Conservation (phyloP, 23 tunicate genomes). For the Oikopleura dioica region DNA sequence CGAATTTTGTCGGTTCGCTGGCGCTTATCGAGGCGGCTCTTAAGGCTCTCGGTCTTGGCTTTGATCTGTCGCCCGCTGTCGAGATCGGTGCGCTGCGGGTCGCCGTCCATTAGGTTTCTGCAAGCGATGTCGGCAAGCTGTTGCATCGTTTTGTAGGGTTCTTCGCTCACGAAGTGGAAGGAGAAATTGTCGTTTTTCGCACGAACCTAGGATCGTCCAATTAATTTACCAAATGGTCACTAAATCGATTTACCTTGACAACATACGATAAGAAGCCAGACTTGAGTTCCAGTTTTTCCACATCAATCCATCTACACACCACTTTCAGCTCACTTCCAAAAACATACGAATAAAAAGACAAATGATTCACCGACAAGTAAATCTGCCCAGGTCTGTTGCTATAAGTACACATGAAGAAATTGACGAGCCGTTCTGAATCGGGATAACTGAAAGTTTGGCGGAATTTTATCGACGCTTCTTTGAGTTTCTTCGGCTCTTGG, state of each 20-base stretch:
- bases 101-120: constrained; percentile 63
- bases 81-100: neutral
- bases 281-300: constrained; percentile 53
- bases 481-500: constrained; percentile 61
- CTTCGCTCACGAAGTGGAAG: constrained; percentile 46
- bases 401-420: constrained; percentile 89
- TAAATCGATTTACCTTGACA: neutral
- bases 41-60: constrained; percentile 14
- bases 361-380: constrained; percentile 70
- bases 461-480: constrained; percentile 79
- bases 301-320: constrained; percentile 68
- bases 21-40: constrained; percentile 59
- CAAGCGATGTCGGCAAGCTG: constrained; percentile 94
- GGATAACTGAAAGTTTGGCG: constrained; percentile 71
- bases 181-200: constrained; percentile 32
- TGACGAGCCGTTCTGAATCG: constrained; percentile 71
- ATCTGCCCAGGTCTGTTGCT: constrained; percentile 96
- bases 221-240: constrained; percentile 31
- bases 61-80: neutral
- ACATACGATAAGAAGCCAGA: neutral
- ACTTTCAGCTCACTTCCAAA: constrained; percentile 72
- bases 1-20: constrained; percentile 84
- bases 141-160: constrained; percentile 31
- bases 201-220: neutral
- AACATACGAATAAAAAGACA: constrained; percentile 82